Percentiles rank a stretch among this genome's conserved stretches.
These are phyloP conservation scores for Spilarctia lutea DNA, from an alignment of 2,888 invertebrate species.

Conservation along the genomic window DNA sequence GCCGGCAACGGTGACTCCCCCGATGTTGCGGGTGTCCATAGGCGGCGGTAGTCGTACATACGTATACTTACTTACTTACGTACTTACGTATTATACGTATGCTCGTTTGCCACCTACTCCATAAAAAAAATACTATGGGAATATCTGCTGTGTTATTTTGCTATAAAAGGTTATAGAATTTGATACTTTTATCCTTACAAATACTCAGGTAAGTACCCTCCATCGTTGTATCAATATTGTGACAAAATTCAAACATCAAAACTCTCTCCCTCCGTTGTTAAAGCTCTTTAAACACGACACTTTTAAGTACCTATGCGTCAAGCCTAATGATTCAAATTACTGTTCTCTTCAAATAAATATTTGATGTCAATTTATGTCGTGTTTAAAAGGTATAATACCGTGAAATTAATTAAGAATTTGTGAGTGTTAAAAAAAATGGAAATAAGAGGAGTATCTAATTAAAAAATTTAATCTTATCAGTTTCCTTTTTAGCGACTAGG, in stretches of 20 bases:
- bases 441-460: too few relatives aligned
- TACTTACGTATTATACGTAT: too few relatives aligned
- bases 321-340: constrained; percentile 14
- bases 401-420: background rate
- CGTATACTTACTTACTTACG: too few relatives aligned
- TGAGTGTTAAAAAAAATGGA: background rate
- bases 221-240: constrained; percentile 18
- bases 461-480: too few relatives aligned
- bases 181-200: constrained; percentile 7
- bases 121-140: too few relatives aligned
- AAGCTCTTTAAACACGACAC: constrained; percentile 20
- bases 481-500: too few relatives aligned
- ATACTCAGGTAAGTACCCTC: constrained; percentile 1
- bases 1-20: too few relatives aligned
- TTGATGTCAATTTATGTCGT: background rate
- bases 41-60: too few relatives aligned
- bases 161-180: constrained; percentile 11
- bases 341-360: constrained; percentile 17
- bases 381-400: background rate
- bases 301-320: constrained; percentile 15
- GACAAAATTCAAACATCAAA: constrained; percentile 15
- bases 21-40: too few relatives aligned
- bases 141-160: constrained; percentile 8
- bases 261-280: constrained; percentile 20
- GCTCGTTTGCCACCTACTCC: too few relatives aligned